phyloP scores from a whole-genome alignment of 2,113 vertebrate genomes.

The Pagrus major region DNA sequence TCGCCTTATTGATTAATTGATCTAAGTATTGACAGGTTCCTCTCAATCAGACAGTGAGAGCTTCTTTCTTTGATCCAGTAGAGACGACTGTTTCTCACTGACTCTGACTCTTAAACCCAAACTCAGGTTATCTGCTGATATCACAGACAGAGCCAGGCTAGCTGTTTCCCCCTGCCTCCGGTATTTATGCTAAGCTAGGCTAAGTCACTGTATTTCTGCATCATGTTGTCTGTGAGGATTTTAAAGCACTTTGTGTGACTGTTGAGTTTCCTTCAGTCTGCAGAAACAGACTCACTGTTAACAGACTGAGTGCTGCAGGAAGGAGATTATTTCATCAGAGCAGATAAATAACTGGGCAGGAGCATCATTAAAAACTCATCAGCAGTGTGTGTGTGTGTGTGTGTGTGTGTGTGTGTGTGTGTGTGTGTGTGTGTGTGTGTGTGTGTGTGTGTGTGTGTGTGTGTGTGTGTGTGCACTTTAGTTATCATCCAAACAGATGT shows the following conservation, averaged over 20 bases:
- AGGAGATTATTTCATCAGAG: conserved; percentile 62
- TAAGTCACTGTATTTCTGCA: neutral
- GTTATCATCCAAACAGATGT: conserved; percentile 60
- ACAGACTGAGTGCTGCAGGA: conserved; percentile 47
- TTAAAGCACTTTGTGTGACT: neutral
- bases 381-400: neutral
- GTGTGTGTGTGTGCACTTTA: neutral
- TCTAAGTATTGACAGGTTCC: neutral
- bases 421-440: neutral
- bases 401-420: conserved; percentile 16
- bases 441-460: neutral
- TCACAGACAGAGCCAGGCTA: no score
- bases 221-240: neutral
- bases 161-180: no score
- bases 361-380: conserved; percentile 71
- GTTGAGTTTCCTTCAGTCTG: no score
- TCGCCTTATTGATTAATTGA: neutral
- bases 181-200: neutral
- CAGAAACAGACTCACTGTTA: conserved; percentile 30
- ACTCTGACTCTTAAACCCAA: no score
- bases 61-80: no score
- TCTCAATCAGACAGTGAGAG: neutral
- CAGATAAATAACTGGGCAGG: conserved; percentile 63
- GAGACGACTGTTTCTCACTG: no score
- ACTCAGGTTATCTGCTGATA: no score